Conservation (phyloP, 2,113 vertebrate species). For the Sinocyclocheilus grahami region DNA sequence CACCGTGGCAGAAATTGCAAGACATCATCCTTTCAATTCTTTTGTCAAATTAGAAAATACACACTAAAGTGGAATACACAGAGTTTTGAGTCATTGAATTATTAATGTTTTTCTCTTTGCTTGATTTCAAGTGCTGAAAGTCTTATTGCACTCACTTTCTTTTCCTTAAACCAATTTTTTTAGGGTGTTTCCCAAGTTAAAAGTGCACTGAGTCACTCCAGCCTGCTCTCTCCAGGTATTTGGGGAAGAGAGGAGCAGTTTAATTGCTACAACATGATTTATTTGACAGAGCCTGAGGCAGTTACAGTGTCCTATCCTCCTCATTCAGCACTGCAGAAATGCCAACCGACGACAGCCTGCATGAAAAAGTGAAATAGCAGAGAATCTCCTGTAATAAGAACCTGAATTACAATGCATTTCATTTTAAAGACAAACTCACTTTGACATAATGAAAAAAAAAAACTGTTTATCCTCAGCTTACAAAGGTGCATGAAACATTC, state of each 20-base stretch:
- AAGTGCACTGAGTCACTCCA: constrained; percentile 45
- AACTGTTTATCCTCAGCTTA: constrained; percentile 1
- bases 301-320: constrained; percentile 26
- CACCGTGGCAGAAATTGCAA: not conserved
- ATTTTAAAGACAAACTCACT: constrained; percentile 24
- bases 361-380: constrained; percentile 1
- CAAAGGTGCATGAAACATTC: not conserved
- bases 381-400: not conserved
- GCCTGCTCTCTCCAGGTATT: constrained; percentile 29
- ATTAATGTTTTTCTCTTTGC: not conserved
- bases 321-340: constrained; percentile 35
- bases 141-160: not conserved
- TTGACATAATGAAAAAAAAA: constrained; percentile 1
- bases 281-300: constrained; percentile 42
- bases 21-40: not conserved
- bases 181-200: constrained; percentile 2
- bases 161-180: not conserved
- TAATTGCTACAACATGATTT: constrained; percentile 55
- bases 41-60: not conserved
- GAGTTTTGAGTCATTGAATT: not conserved
- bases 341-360: constrained; percentile 22
- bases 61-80: not conserved
- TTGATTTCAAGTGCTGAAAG: not conserved
- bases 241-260: constrained; percentile 37
- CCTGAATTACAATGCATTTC: constrained; percentile 21